Evolutionary conservation across 2,797 vertebrate species (phyloP), one percentile per base, ranked within the genome.

Genomic region (Chromis chromis): DNA sequence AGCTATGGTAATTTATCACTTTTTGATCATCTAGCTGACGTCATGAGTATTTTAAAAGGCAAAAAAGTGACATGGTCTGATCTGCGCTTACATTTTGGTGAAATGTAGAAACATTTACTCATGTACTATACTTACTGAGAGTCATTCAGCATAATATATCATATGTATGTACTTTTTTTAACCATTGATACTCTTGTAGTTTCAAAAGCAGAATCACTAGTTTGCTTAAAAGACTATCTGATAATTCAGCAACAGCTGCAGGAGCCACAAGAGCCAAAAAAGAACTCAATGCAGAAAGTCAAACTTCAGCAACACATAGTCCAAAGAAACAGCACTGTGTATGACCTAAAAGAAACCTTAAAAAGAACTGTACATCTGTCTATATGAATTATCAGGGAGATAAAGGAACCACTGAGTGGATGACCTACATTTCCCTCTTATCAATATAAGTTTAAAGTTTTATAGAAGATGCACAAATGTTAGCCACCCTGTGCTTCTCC

Each of bases 401-500:
- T 8, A n/a, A 46, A n/a, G 14, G 16, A 42, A 36, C 11, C 9
- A 36, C 33, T 3, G 33, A 36, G 10, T 36, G 10, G 33, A 36
- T 36, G 2, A 2, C 33, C 33, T 36, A 36, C 33, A 36, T 39
- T 53, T 44, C 6, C 31, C 17, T 55, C 17, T 53, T 31, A 33
- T 55, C 62, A 54, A 14, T 52, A 54, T 25, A 3, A 14, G 5
- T 50, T 50, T 6, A 21, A 11, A 12, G 4, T 11, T 3, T 72
- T 64, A 19, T 56, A 63, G 40, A 65, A 42, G 49, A 14, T 0
- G 4, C 22, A 13, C 44, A 65, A n/a, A 52, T 63, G 28, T 78
- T 44, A 21, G 28, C 50, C 1, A 0, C 27, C n/a, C 40, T 74
- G 67, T 40, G 53, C 64, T 78, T 66, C 52, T 59, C 31, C 53